Percentiles rank a stretch among this genome's conserved stretches.
phyloP scores from a whole-genome alignment of 2,888 invertebrate genomes.

The Himalopsyche japonica region DNA sequence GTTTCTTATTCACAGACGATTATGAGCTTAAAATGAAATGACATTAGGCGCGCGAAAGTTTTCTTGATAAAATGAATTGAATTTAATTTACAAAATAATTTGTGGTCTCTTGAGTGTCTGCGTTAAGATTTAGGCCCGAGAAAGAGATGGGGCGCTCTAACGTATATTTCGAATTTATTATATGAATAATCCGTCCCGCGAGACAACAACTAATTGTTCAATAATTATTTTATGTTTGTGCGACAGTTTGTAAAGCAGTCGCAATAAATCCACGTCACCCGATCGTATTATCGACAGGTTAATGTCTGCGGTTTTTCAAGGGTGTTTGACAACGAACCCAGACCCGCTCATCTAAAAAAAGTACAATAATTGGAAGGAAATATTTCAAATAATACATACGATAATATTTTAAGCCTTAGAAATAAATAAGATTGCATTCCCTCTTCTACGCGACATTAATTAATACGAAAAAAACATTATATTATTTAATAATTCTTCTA shows the following conservation, averaged over 20 bases:
- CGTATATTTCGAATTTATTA: background rate
- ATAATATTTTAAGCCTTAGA: too few relatives aligned
- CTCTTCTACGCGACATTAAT: too few relatives aligned
- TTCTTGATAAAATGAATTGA: background rate
- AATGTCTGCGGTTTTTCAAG: too few relatives aligned
- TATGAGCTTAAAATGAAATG: background rate
- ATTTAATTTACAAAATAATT: background rate
- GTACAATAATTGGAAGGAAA: too few relatives aligned
- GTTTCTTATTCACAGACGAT: background rate
- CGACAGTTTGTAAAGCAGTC: background rate
- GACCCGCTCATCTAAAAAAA: too few relatives aligned
- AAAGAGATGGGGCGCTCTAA: background rate
- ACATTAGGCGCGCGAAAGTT: background rate
- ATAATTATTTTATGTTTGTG: background rate
- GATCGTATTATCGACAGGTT: too few relatives aligned
- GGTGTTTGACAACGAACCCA: too few relatives aligned
- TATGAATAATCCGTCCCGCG: background rate
- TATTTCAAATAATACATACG: too few relatives aligned
- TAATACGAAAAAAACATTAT: too few relatives aligned
- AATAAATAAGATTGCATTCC: too few relatives aligned
- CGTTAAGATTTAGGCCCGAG: background rate
- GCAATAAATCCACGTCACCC: background rate
- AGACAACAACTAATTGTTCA: background rate
- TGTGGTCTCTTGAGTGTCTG: background rate
- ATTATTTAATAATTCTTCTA: too few relatives aligned